A percentile compares a stretch with the other conserved stretches of the same genome.
Evolutionary conservation across 2,113 vertebrate genomes (phyloP).

Genomic region (Poecile atricapillus): DNA sequence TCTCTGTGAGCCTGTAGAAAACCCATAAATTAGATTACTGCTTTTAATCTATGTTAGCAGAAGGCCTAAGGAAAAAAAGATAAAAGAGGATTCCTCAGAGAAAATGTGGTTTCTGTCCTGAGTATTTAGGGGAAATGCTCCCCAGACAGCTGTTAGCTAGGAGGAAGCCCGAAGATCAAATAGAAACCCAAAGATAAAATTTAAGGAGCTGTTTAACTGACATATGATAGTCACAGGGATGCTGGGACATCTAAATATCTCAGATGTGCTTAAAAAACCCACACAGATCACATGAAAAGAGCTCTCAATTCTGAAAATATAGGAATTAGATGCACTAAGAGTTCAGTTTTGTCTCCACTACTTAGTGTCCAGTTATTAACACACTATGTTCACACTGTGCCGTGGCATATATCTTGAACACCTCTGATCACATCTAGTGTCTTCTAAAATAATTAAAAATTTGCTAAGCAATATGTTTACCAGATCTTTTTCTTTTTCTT

Average conservation of each 20-base stretch:
- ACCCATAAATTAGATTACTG: conserved; percentile 55
- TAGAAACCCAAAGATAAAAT: neutral
- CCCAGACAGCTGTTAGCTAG: neutral
- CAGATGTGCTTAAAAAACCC: neutral
- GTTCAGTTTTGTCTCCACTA: neutral
- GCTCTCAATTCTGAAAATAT: neutral
- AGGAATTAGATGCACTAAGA: neutral
- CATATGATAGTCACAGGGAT: neutral
- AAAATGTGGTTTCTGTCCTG: neutral
- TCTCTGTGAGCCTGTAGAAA: neutral
- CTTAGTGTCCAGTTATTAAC: neutral
- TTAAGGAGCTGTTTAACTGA: neutral
- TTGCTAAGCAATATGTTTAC: neutral
- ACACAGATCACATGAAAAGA: neutral
- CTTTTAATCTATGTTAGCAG: conserved; percentile 44
- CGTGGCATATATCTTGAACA: neutral
- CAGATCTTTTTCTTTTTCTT: neutral
- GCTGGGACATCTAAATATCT: neutral
- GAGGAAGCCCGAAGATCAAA: neutral
- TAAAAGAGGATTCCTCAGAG: neutral
- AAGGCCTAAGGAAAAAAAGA: conserved; percentile 16
- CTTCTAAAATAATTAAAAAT: neutral
- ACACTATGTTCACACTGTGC: neutral
- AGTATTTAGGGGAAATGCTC: neutral
- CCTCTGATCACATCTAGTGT: neutral